Evolutionary conservation across 1,140 invertebrate genomes (phyloP), one percentile per base, ranked within the genome.

Genomic region (Radopholus similis): DNA sequence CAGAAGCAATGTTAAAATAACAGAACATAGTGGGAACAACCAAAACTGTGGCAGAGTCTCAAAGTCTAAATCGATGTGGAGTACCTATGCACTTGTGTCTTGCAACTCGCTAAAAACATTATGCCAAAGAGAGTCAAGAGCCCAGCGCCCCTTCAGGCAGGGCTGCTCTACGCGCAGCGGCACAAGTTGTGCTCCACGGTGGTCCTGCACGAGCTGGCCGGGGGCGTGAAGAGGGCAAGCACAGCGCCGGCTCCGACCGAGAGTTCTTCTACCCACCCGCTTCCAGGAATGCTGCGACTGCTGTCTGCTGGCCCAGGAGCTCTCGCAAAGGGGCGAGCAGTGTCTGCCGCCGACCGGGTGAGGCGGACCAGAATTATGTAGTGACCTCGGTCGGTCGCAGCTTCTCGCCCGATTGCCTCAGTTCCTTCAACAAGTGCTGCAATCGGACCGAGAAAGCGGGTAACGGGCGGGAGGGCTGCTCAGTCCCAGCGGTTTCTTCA

Each of bases 211-310:
- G 62, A 60, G 37, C 28, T 65, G 26, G 56, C 40, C 23, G 62
- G 26, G 0, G 62, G 37, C 21, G 28, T 58, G 4, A 66, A 63
- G 28, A 60, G 15, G 38, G 59, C 35, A 13, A 11, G 2, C 11
- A 54, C 15, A 47, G 6, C 44, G 26, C 44, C 18, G 44, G 18
- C 2, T 47, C 44, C 26, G 26, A 23, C 18, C 18, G 44, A 4
- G 5, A 4, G 2, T 4, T 49, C 5, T 23, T 5, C n/a, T n/a
- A n/a, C n/a, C n/a, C n/a, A n/a, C n/a, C n/a, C n/a, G n/a, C n/a
- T 56, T 55, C 5, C 15, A 80, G 78, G 79, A 81, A 66, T 81
- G 79, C 42, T 81, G 79, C 59, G 79, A 81, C 49, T 81, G 79
- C 54, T 81, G 79, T 66, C 59, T 81, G 2, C 68, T 81, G 9